Base-by-base conservation (phyloP, 1,140 invertebrate species). In the Penaeus vannamei region DNA sequence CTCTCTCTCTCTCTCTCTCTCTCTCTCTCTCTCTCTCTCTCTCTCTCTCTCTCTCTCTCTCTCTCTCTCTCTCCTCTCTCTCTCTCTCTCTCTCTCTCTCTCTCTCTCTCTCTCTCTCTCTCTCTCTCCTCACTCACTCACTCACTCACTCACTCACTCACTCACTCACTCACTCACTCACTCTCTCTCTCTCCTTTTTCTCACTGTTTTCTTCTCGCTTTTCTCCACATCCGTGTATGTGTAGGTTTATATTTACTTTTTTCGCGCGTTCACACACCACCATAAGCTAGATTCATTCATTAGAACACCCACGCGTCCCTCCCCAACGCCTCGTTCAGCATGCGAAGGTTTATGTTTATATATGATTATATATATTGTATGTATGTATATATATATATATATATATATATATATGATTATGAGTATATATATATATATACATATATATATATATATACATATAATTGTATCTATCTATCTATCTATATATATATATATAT, bases 131-230 rank as follows among this genome's bases (percentile, higher is more conserved):
- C 10, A 12, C 17, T 36, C 0, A 7, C 53, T 17, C n/a, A 0
- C 72, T 19, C 42, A 0, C 72, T 26, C n/a, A 3, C 42, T 17
- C n/a, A 0, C 72, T 8, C 72, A 0, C 72, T 4, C 42, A 2
- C n/a, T 76, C 2, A 3, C 42, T 36, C 72, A 3, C n/a, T 4
- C 42, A 12, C n/a, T 76, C 17, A 1, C 81, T 83, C 79, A 26
- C 59, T 59, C 81, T 83, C 81, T 62, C 81, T 83, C 81, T 62
- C 81, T 83, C 81, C 81, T 83, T 53, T 5, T 19, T 46, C 36
- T 46, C 5, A 0, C 79, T 81, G 36, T 59, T n/a, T 81, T 36
- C 22, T 36, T 81, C 79, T 81, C 79, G 8, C 42, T 81, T 36
- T 42, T 46, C 53, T n/a, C 53, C 64, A 12, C 64, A 19, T 84